phyloP scores from a whole-genome alignment of 2,797 vertebrate species.

The Apogon talboti region DNA sequence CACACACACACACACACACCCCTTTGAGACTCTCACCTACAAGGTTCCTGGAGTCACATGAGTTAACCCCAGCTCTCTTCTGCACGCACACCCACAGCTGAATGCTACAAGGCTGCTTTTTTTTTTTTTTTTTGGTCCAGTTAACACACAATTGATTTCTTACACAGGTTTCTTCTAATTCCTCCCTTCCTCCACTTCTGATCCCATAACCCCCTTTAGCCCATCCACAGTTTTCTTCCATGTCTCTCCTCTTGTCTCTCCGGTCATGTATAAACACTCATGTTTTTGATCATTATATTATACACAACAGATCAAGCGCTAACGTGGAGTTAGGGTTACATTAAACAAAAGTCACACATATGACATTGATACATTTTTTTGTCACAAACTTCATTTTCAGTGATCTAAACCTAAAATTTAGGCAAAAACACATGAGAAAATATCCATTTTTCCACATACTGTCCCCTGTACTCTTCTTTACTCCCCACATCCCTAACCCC shows the following conservation, averaged over 20 bases:
- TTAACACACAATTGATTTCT: slow-evolving; percentile 56
- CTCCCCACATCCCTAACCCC: slow-evolving; percentile 3
- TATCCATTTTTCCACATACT: not conserved
- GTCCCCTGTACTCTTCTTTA: slow-evolving; percentile 1
- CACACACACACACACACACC: not conserved
- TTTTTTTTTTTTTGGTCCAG: slow-evolving; percentile 13
- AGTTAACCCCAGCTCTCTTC: slow-evolving; percentile 46
- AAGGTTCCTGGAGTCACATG: slow-evolving; percentile 57
- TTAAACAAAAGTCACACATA: too few relatives aligned
- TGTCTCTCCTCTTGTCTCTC: slow-evolving; percentile 1
- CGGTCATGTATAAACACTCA: too few relatives aligned
- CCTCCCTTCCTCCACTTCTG: slow-evolving; percentile 5
- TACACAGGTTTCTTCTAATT: slow-evolving; percentile 32
- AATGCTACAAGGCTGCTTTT: slow-evolving; percentile 29
- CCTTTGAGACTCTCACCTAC: slow-evolving; percentile 18
- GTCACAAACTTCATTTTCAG: too few relatives aligned
- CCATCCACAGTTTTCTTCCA: slow-evolving; percentile 18
- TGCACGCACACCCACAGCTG: slow-evolving; percentile 41
- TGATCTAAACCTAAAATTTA: too few relatives aligned
- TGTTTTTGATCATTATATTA: too few relatives aligned
- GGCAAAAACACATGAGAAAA: too few relatives aligned
- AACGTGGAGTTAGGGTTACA: too few relatives aligned
- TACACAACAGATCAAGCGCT: too few relatives aligned
- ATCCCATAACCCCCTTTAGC: slow-evolving; percentile 27
- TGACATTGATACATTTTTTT: too few relatives aligned